Conservation (phyloP, 2,113 vertebrate species). For the Pseudolaguvia tuberculata region DNA sequence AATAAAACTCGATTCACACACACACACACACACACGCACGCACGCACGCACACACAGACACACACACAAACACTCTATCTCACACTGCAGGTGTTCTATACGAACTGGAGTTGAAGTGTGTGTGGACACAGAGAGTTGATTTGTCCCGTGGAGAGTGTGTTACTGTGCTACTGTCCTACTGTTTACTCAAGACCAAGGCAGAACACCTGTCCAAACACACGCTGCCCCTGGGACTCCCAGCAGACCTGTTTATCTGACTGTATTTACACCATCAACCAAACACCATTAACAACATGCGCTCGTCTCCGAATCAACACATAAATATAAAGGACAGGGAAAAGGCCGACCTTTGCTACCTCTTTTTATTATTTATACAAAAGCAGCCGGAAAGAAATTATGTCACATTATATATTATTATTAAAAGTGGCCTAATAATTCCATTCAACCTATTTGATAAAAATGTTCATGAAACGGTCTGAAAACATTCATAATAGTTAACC, state of each 20-base stretch:
- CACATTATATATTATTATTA: not conserved
- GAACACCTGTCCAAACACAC: conserved; percentile 47
- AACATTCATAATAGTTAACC: too few relatives aligned
- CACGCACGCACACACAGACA: too few relatives aligned
- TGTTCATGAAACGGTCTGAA: too few relatives aligned
- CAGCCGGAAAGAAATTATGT: not conserved
- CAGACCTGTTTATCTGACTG: conserved; percentile 23
- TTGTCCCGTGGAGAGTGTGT: conserved; percentile 4
- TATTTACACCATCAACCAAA: conserved; percentile 16
- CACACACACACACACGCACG: too few relatives aligned
- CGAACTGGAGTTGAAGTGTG: not conserved
- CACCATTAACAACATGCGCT: conserved; percentile 1
- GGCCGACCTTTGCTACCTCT: too few relatives aligned
- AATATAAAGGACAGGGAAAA: not conserved
- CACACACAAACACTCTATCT: not conserved
- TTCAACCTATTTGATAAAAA: too few relatives aligned
- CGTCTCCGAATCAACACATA: not conserved
- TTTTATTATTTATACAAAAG: not conserved
- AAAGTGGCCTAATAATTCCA: too few relatives aligned
- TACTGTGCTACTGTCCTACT: conserved; percentile 29
- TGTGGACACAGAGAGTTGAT: not conserved
- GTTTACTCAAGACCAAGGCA: conserved; percentile 41
- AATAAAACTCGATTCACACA: too few relatives aligned
- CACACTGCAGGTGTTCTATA: conserved; percentile 1
- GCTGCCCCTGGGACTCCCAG: conserved; percentile 27